A percentile compares a stretch with the other conserved stretches of the same genome.
These are phyloP conservation scores for Leptopilina boulardi DNA, from an alignment of 1,140 invertebrate genomes.

Conservation along the genomic window DNA sequence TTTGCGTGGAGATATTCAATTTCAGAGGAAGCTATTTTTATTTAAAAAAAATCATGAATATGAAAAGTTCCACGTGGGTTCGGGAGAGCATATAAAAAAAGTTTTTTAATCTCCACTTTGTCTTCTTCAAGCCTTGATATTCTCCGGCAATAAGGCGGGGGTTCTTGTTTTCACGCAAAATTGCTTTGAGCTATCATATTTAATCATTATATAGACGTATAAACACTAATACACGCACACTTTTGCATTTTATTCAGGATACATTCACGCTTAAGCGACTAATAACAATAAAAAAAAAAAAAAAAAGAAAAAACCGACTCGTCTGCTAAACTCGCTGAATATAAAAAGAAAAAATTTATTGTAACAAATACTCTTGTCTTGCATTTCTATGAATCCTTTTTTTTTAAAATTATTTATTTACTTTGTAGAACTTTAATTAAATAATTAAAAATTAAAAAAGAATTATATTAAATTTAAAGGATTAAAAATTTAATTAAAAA, in stretches of 20 bases:
- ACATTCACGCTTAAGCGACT: slow-evolving; percentile 56
- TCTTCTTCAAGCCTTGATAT: slow-evolving; percentile 23
- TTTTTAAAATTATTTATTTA: too few species aligned
- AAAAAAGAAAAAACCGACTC: too few species aligned
- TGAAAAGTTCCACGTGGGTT: slow-evolving; percentile 32
- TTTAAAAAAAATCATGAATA: not conserved
- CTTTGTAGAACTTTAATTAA: too few species aligned
- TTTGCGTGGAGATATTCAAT: not conserved
- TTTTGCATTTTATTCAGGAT: slow-evolving; percentile 41
- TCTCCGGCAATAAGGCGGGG: slow-evolving; percentile 26
- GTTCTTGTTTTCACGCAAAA: slow-evolving; percentile 31
- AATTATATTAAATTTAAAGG: too few species aligned
- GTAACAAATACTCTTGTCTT: not conserved
- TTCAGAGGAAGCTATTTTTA: not conserved
- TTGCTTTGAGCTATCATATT: slow-evolving; percentile 35
- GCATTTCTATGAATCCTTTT: not conserved
- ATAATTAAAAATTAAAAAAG: too few species aligned
- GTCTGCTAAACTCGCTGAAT: slow-evolving; percentile 48
- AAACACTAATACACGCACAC: slow-evolving; percentile 46
- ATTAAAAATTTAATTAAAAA: too few species aligned
- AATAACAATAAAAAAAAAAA: too few species aligned
- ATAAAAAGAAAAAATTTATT: slow-evolving; percentile 37
- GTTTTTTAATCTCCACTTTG: slow-evolving; percentile 32
- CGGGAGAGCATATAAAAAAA: not conserved
- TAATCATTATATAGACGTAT: slow-evolving; percentile 47